Evolutionary conservation across 2,113 vertebrate genomes (phyloP).

Genomic region (Lophochroa leadbeateri): DNA sequence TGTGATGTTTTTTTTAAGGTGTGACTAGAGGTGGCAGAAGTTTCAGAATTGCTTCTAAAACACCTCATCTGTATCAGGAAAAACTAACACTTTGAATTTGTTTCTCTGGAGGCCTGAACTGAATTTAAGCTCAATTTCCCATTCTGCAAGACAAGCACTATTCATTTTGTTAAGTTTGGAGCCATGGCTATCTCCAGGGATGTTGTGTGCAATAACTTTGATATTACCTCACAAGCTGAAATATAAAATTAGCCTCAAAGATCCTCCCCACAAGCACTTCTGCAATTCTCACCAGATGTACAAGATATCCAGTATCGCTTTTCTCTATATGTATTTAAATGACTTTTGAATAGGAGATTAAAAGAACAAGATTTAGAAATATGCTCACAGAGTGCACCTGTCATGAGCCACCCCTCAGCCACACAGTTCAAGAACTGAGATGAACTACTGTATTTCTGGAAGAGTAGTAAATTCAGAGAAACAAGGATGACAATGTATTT

Average conservation of each 20-base stretch:
- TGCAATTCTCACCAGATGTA: not conserved
- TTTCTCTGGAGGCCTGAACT: not conserved
- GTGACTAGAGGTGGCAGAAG: not conserved
- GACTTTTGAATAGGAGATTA: not conserved
- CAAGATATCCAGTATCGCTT: not conserved
- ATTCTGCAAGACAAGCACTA: not conserved
- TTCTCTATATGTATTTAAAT: not conserved
- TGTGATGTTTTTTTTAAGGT: not conserved
- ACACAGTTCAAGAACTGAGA: not conserved
- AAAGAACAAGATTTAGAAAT: not conserved
- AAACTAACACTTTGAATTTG: not conserved
- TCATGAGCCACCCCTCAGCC: not conserved
- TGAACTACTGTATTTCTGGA: not conserved
- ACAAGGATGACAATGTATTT: not conserved
- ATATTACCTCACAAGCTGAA: not conserved
- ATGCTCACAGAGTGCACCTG: not conserved
- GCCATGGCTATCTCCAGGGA: not conserved
- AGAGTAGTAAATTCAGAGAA: not conserved
- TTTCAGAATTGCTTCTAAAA: not conserved
- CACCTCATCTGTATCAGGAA: not conserved
- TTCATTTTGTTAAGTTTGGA: not conserved
- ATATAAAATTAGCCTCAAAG: not conserved
- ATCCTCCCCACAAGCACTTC: not conserved
- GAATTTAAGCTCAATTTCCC: not conserved
- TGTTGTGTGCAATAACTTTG: not conserved